Evolutionary conservation across 2,888 invertebrate species (phyloP).

Genomic region (Allophyes oxyacanthae): DNA sequence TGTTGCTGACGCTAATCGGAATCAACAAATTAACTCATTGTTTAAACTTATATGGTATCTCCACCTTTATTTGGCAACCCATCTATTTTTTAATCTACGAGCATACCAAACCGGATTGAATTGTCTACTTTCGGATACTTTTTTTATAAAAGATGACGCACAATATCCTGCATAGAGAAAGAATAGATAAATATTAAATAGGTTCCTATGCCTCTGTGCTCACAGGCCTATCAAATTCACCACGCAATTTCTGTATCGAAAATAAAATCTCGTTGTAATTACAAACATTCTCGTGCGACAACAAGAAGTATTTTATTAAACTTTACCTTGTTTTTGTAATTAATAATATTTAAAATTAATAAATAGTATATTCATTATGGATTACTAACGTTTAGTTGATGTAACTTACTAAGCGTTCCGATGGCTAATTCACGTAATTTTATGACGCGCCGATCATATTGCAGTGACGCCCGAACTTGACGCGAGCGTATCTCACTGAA

Average conservation of each 20-base stretch:
- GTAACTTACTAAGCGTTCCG: too few species aligned
- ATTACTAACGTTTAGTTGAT: too few species aligned
- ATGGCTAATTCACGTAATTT: too few species aligned
- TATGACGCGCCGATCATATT: too few species aligned
- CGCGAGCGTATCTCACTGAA: too few species aligned
- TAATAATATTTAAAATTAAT: too few species aligned
- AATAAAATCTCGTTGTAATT: too few species aligned
- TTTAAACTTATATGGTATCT: conserved; percentile 34
- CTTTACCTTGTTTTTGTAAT: too few species aligned
- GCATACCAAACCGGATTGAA: conserved; percentile 21
- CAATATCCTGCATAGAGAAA: background rate
- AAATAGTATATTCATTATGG: too few species aligned
- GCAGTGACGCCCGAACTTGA: too few species aligned
- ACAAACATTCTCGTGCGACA: too few species aligned
- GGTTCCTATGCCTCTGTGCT: background rate
- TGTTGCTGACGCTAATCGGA: conserved; percentile 39
- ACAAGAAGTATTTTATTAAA: too few species aligned
- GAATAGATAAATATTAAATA: background rate
- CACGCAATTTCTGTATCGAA: background rate
- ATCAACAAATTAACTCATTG: conserved; percentile 42
- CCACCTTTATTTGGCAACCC: conserved; percentile 28
- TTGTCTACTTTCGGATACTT: conserved; percentile 23
- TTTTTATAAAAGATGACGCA: conserved; percentile 45
- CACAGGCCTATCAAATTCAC: background rate
- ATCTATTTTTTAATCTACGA: conserved; percentile 27